Percentiles rank a stretch among this genome's conserved stretches.
Evolutionary conservation across 1,140 invertebrate species (phyloP).

Genomic region (Rhopalosiphum maidis): DNA sequence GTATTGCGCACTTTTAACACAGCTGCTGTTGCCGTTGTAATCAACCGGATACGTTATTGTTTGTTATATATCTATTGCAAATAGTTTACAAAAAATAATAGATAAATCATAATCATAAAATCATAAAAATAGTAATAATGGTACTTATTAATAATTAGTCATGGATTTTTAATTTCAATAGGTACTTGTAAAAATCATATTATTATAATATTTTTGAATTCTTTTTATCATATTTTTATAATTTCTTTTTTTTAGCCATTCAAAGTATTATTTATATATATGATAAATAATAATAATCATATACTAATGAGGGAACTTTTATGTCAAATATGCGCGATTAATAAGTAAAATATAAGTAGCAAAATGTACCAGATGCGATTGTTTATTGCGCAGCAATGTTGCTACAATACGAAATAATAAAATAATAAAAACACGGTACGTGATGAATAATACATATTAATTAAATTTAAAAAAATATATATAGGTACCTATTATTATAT

Average conservation of each 20-base stretch:
- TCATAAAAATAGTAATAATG: background rate
- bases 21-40: background rate
- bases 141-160: background rate
- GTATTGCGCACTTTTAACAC: background rate
- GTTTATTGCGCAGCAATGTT: background rate
- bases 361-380: background rate
- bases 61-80: background rate
- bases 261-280: too few species aligned
- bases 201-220: background rate
- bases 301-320: background rate
- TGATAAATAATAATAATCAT: too few species aligned
- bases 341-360: background rate
- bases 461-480: background rate
- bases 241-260: background rate
- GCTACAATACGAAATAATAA: background rate
- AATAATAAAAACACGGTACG: background rate
- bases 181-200: background rate
- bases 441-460: background rate
- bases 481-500: background rate
- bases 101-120: background rate
- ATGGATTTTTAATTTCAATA: background rate
- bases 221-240: background rate
- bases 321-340: background rate
- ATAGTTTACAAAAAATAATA: background rate
- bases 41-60: background rate